Evolutionary conservation across 2,113 vertebrate species (phyloP).

Genomic region (Montifringilla adamsi): DNA sequence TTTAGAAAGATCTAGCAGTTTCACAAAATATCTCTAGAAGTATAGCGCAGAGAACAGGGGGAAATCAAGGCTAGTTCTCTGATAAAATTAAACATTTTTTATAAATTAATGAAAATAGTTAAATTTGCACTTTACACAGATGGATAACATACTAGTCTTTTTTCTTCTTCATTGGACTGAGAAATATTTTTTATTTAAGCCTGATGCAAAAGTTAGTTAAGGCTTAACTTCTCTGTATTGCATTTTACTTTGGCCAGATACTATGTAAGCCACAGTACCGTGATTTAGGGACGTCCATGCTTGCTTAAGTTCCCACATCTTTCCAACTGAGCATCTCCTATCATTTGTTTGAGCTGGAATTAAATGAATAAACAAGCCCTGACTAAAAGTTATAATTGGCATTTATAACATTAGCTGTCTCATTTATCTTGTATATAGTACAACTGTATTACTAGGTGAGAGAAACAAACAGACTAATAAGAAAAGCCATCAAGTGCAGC

Average conservation of each 20-base stretch:
- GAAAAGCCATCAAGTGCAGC: background rate
- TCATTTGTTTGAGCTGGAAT: background rate
- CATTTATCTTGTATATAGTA: background rate
- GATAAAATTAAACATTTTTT: background rate
- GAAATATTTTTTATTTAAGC: background rate
- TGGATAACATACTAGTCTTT: background rate
- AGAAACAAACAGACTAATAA: background rate
- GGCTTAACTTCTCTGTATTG: background rate
- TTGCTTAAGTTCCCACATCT: background rate
- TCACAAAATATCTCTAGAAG: background rate
- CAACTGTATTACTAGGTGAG: background rate
- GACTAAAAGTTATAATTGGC: background rate
- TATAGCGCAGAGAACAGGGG: background rate
- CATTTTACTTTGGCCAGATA: background rate
- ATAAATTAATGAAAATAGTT: background rate
- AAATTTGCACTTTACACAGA: background rate
- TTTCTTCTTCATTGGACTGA: background rate
- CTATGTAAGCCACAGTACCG: background rate
- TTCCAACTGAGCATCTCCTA: background rate
- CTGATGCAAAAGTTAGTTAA: background rate
- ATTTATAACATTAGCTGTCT: background rate
- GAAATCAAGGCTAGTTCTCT: background rate
- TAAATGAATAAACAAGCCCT: background rate
- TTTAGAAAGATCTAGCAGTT: background rate
- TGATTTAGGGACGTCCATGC: background rate